A percentile compares a stretch with the other conserved stretches of the same genome.
phyloP scores from a whole-genome alignment of 2,113 vertebrate genomes.

The Amblyopsis rosae region DNA sequence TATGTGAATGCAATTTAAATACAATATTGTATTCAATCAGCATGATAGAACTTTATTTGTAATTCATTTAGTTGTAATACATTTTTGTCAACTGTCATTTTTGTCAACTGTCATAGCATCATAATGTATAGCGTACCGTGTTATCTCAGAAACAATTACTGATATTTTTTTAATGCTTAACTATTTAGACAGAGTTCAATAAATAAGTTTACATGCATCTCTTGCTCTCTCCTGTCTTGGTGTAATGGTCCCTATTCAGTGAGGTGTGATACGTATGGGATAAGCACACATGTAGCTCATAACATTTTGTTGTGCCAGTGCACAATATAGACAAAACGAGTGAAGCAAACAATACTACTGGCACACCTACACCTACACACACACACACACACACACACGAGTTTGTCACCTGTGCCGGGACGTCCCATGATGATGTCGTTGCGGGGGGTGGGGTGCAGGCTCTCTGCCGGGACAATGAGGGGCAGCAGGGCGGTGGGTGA shows the following conservation, averaged over 20 bases:
- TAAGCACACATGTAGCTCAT: too few relatives aligned
- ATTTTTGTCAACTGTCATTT: background rate
- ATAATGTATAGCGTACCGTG: background rate
- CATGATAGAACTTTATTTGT: slow-evolving; percentile 1
- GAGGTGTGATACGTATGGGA: too few relatives aligned
- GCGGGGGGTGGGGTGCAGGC: slow-evolving; percentile 85
- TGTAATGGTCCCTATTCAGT: background rate
- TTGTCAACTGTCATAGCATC: background rate
- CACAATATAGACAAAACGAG: too few relatives aligned
- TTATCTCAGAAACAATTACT: background rate
- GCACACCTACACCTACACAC: background rate
- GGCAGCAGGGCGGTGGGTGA: slow-evolving; percentile 89
- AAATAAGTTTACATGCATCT: too few relatives aligned
- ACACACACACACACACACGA: background rate
- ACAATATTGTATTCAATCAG: background rate
- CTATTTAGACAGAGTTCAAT: too few relatives aligned
- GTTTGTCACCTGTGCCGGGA: slow-evolving; percentile 88
- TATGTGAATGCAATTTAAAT: background rate
- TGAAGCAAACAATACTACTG: too few relatives aligned
- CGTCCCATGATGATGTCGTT: slow-evolving; percentile 94
- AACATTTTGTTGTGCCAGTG: too few relatives aligned
- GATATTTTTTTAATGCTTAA: too few relatives aligned
- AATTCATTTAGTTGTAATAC: background rate
- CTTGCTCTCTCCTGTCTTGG: background rate
- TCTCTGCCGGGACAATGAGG: slow-evolving; percentile 86